Base-by-base conservation (phyloP, 2,113 vertebrate species). In the Antidorcas marsupialis region DNA sequence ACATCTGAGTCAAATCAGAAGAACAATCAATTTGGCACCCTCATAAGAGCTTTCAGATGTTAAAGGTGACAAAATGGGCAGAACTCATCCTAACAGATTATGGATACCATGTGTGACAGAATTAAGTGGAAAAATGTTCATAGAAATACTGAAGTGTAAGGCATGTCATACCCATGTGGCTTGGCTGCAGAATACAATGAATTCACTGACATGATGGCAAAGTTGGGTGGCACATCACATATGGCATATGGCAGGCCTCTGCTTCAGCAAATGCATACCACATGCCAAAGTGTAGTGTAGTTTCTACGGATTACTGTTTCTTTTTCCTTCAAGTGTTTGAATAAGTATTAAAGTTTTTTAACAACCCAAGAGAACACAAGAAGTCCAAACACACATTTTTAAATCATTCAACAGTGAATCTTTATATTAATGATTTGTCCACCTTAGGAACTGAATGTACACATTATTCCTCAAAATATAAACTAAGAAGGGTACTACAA, bases 231-330 rank as follows among this genome's bases (percentile, higher is more conserved):
- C 98, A 98, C 11, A 90, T 97, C 1, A 0, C 93, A 94, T 97
- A 97, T 97, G 98, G 95, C 98, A 97, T 98, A 98, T 97, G 96
- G 98, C 98, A 98, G 94, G 79, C 94, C 98, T 98, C 98, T 97
- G 98, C 86, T 98, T 98, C 97, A 98, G 97, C 96, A 98, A 98
- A 98, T 97, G 96, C 74, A 62, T 27, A 82, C 55, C 88, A 67
- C 97, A 93, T 94, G 93, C 97, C 92, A 98, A 98, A 98, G 89
- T 87, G 13, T 53, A 9, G 89, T 95, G 50, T 0, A 4, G 8
- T 60, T 95, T 91, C 67, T 27, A 76, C 91, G 12, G 74, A 94
- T 79, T 85, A 97, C 76, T 91, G 23, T 52, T 76, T 85, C 89
- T 97, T 96, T 93, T 97, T 60, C 90, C 90, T 96, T 88, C 12